phyloP scores from a whole-genome alignment of 2,113 vertebrate genomes.

The Dasyurus viverrinus region DNA sequence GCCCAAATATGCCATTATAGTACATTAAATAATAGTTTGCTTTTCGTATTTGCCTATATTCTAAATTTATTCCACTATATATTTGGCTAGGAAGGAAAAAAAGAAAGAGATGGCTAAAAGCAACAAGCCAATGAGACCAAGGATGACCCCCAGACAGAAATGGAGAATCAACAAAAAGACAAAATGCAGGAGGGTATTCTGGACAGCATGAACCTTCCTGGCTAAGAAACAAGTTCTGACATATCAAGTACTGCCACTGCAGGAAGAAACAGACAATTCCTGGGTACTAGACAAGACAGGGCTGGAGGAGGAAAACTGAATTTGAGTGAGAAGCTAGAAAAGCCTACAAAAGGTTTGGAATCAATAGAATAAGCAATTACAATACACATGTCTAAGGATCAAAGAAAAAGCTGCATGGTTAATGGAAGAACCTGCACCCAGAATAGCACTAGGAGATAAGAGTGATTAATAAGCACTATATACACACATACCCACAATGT shows the following conservation, averaged over 20 bases:
- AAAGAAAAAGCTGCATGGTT: not conserved
- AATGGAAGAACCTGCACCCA: not conserved
- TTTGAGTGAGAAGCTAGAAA: not conserved
- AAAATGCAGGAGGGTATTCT: constrained; percentile 25
- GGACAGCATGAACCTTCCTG: not conserved
- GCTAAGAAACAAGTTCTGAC: not conserved
- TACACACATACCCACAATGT: not conserved
- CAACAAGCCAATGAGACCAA: not conserved
- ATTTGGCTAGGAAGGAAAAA: constrained; percentile 61
- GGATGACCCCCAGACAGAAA: constrained; percentile 55
- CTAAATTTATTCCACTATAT: constrained; percentile 59
- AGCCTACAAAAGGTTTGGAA: not conserved
- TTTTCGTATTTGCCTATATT: constrained; percentile 63
- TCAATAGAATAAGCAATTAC: not conserved
- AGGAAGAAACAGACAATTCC: not conserved
- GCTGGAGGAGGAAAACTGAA: rapidly evolving
- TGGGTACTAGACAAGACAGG: not conserved
- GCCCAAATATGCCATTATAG: constrained; percentile 62
- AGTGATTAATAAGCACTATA: not conserved
- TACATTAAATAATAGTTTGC: constrained; percentile 75
- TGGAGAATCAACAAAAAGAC: not conserved
- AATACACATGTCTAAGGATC: not conserved
- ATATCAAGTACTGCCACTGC: not conserved
- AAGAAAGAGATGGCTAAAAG: constrained; percentile 42
- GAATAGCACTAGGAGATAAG: not conserved